Base-by-base conservation (phyloP, 2,797 vertebrate species). In the Bradypodion pumilum region DNA sequence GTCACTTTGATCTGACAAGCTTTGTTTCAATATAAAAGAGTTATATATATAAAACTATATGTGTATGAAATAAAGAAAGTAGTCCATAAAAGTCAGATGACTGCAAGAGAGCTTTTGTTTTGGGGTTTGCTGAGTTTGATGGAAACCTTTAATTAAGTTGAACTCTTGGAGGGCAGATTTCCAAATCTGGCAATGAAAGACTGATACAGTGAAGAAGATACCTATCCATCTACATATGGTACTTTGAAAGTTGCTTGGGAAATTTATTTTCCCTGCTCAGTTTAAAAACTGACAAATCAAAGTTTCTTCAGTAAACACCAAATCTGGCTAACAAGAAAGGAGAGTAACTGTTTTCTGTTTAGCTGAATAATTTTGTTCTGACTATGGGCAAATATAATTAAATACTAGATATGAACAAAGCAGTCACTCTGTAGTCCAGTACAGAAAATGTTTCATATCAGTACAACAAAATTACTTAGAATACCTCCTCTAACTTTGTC, bases 1-100 rank as follows among this genome's bases (percentile, higher is more conserved):
- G 91, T 94, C 94, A 91, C 92, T 94, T 94, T 94, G 92, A 94
- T 94, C 91, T 94, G 92, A 93, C 91, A 91, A 92, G 91, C 90
- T 94, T 91, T 89, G 87, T 91, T 92, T 93, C 89, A 92, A 90
- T 94, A 91, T 92, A 88, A n/a, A 44, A 42, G 27, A 5, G 16
- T 44, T n/a, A 19, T 21, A 56, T 32, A 15, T 73, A 23, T 59
- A 37, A 25, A 23, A 27, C 15, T 16, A 29, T 29, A n/a, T 29
- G 19, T 70, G 44, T 74, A 13, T 88, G 89, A 89, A 89, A 92
- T 91, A 93, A 94, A 89, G 90, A 92, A 94, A 94, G 92, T 91
- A 91, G 86, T 82, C 90, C 85, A 90, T 94, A 94, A 93, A 94
- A 92, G 89, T 94, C 90, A 88, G 90, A 91, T 84, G 92, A 88